Evolutionary conservation across 2,888 invertebrate species (phyloP).

Genomic region (Itoplectis maculator): DNA sequence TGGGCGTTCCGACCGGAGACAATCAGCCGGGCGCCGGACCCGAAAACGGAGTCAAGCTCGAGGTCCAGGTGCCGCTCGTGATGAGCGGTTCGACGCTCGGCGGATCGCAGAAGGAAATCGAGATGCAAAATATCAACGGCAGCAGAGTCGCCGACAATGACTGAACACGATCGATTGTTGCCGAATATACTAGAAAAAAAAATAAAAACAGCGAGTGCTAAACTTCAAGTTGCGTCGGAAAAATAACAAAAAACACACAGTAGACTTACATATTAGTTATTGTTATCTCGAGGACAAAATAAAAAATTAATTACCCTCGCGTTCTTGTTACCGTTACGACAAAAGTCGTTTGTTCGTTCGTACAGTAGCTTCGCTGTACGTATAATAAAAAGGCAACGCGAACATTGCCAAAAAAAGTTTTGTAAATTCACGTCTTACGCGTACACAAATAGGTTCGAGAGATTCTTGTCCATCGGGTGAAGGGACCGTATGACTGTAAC

Average conservation of each 20-base stretch:
- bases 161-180: slow-evolving; percentile 30
- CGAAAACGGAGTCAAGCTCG: slow-evolving; percentile 45
- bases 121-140: slow-evolving; percentile 64
- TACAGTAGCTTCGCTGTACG: background rate
- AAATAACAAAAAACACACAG: background rate
- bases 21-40: slow-evolving; percentile 22
- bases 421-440: slow-evolving; percentile 22
- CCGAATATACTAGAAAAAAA: background rate
- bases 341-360: background rate
- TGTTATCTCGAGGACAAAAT: background rate
- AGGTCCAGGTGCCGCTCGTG: slow-evolving; percentile 60
- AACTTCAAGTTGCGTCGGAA: background rate
- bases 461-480: slow-evolving; percentile 25
- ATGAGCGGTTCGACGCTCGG: slow-evolving; percentile 18
- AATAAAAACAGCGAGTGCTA: background rate
- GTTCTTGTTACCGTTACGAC: background rate
- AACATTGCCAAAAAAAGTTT: slow-evolving; percentile 23
- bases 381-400: background rate
- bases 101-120: slow-evolving; percentile 65
- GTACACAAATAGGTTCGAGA: background rate
- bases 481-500: slow-evolving; percentile 10
- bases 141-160: slow-evolving; percentile 52
- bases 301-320: too few species aligned
- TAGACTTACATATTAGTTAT: background rate
- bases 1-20: slow-evolving; percentile 53